Evolutionary conservation across 2,113 vertebrate genomes (phyloP).

Genomic region (Plestiodon gilberti): DNA sequence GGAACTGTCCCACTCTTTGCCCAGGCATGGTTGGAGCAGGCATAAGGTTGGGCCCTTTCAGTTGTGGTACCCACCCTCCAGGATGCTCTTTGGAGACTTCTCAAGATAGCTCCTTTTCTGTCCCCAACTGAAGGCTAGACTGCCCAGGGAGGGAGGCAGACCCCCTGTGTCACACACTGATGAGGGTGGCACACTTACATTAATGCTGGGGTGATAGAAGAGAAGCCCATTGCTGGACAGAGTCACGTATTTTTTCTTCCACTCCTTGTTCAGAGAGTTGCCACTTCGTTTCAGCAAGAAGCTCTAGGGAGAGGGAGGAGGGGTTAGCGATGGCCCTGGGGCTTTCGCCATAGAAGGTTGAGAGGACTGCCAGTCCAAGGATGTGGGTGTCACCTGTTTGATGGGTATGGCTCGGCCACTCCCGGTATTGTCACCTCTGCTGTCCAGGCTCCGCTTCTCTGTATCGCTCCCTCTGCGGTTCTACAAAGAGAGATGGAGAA

Average conservation of each 20-base stretch:
- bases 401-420: slow-evolving; percentile 84
- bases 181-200: slow-evolving; percentile 77
- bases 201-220: slow-evolving; percentile 92
- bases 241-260: slow-evolving; percentile 98
- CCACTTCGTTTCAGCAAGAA: slow-evolving; percentile 93
- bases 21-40: no score
- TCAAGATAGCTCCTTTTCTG: neutral
- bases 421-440: slow-evolving; percentile 81
- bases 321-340: neutral
- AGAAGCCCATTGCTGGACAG: slow-evolving; percentile 91
- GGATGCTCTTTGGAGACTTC: no score
- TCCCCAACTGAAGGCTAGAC: neutral
- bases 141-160: neutral
- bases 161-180: neutral
- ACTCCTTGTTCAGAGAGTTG: slow-evolving; percentile 96
- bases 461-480: slow-evolving; percentile 91
- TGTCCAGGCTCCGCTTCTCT: slow-evolving; percentile 87
- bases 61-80: no score
- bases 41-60: no score
- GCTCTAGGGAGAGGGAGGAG: slow-evolving; percentile 74
- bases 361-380: neutral
- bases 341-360: neutral
- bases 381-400: slow-evolving; percentile 83
- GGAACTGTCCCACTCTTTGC: no score
- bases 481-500: slow-evolving; percentile 58